Base-by-base conservation (phyloP, 2,888 invertebrate genomes). In the Loripinus fragilis region DNA sequence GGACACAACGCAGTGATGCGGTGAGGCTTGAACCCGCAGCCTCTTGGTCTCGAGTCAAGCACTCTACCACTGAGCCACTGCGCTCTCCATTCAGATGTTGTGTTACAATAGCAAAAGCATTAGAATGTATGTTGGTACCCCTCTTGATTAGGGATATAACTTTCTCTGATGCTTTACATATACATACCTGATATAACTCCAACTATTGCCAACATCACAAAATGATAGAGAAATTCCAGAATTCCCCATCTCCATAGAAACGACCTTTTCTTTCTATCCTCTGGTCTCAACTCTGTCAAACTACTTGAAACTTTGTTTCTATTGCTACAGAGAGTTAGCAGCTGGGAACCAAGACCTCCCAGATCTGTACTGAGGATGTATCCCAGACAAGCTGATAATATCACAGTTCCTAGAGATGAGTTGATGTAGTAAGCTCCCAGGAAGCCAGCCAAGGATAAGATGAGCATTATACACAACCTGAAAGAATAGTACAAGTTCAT, bases 351-450 rank as follows among this genome's bases (percentile, higher is more conserved):
- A 52, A 92, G 86, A 10, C 87, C 86, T 1, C 91, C 89, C 8
- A 92, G 81, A 77, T 93, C 91, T 52, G 85, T 87, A 84, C 92
- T 91, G 65, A 93, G 89, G 45, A 92, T 55, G 81, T 92, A 92
- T 35, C 93, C 93, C 72, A 87, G 81, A 50, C 83, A 48, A 7
- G 90, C 89, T 42, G 89, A 87, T 28, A 93, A 60, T 15, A 91
- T 72, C 10, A 92, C 86, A 1, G 90, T 84, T 41, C 85, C 90
- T 42, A 91, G 78, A 38, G 86, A 86, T 15, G 73, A 72, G 20
- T 88, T 80, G 42, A 92, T 81, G 81, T 87, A 91, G 74, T 89
- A 91, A 15, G 87, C 90, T 25, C 87, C 89, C 23, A 91, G 78
- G 80, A 87, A 90, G 48, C 89, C 89, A 17, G 87, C 85, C 3